phyloP scores from a whole-genome alignment of 2,888 invertebrate genomes.

The Phytoseiulus persimilis region DNA sequence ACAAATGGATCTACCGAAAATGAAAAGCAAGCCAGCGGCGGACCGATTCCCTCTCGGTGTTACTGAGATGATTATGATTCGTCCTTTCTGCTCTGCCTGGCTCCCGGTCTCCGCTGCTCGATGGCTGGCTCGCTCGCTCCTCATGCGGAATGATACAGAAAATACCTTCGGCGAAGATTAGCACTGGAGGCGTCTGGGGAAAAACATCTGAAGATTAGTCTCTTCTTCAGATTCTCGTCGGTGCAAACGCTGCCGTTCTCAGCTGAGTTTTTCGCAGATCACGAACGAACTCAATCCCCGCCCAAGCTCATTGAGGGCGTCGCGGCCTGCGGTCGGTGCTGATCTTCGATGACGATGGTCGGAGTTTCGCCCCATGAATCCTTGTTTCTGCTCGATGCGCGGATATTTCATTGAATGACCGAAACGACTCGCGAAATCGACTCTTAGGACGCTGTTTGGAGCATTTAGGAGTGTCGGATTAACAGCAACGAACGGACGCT shows the following conservation, averaged over 20 bases:
- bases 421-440: too few species aligned
- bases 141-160: neutral
- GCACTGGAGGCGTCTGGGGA: neutral
- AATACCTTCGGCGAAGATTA: neutral
- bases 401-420: too few species aligned
- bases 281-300: too few species aligned
- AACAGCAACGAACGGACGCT: neutral
- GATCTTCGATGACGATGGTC: too few species aligned
- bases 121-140: neutral
- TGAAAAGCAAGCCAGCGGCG: neutral
- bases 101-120: neutral
- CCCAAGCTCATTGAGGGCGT: too few species aligned
- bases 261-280: neutral
- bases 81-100: neutral
- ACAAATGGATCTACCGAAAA: conserved; percentile 5
- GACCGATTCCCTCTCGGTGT: neutral
- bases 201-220: neutral
- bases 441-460: too few species aligned
- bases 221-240: neutral
- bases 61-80: neutral
- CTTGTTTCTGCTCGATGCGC: too few species aligned
- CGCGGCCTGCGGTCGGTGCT: too few species aligned
- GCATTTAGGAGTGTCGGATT: neutral
- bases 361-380: too few species aligned
- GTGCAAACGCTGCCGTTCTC: neutral